Base-by-base conservation (phyloP, 2,113 vertebrate genomes). In the Struthidea cinerea region DNA sequence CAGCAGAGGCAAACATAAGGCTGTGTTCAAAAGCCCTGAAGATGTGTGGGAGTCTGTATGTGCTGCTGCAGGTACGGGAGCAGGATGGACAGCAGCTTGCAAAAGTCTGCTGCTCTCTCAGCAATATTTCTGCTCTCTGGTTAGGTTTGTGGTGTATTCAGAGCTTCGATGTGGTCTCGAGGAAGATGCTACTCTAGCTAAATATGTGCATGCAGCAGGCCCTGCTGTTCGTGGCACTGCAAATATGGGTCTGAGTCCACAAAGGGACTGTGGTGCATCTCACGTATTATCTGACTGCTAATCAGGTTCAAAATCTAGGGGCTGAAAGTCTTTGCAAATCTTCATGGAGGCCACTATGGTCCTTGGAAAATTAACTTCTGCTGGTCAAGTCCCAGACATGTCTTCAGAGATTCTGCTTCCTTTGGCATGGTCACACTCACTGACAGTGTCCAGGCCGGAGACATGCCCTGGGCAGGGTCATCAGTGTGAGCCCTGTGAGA, bases 381-480 rank as follows among this genome's bases (percentile, higher is more conserved):
- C 49, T 59, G 63, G 10, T 20, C 19, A 84, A 84, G 47, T 53
- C n/a, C 30, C 30, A 56, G 35, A 3, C 16, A 3, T 3, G 15
- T 37, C 52, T 86, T 47, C 24, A 91, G 75, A 86, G 21, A 21
- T 70, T 13, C 59, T 81, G 5, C 30, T 32, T 56, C 16, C 41
- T 65, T 83, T 11, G 3, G 6, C 46, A 42, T 1, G 0, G 11
- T 60, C 7, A 56, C 20, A 24, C 18, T 42, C 3, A 0, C 41
- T 35, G 61, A 3, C 19, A 3, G 41, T 41, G 67, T 17, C 61
- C 19, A 15, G 37, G 22, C 44, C 64, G 74, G 50, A 64, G 69
- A 8, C 8, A 7, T 0, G 0, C 5, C n/a, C 59, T 9, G 59
- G 35, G 5, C 12, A 27, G 1, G 1, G 15, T 16, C 4, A 8